Evolutionary conservation across 2,113 vertebrate genomes (phyloP), one percentile per base, ranked within the genome.

Genomic region (Procapra przewalskii): DNA sequence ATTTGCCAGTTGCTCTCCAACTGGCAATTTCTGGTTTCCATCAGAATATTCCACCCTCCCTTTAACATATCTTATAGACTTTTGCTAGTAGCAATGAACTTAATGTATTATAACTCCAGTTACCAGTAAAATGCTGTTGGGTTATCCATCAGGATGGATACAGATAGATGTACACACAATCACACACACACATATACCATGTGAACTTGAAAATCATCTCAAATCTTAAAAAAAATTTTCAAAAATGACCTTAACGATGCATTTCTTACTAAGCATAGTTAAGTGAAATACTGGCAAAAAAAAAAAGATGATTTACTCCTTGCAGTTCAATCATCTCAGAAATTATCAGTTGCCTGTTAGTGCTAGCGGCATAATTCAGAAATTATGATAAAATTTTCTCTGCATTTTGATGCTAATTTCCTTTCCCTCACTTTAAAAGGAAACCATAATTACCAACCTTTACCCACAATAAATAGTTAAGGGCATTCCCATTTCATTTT

Each of bases 361-460:
- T 40, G 45, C 21, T 9, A 90, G 31, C 6, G 75, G 57, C 25
- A 85, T 64, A 91, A 91, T 40, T 85, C 13, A 87, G 80, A 97
- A 97, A 87, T 55, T 55, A 52, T 31, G n/a, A 43, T 57, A 91
- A 36, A 88, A 17, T 48, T 92, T 96, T 60, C 36, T 92, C 71
- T 92, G 29, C 29, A 79, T 62, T 92, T 96, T 77, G 57, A 90
- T 96, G 29, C 50, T 90, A 75, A 83, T 92, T 94, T 97, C 45
- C 75, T 92, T 71, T 90, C 62, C 36, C 48, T 33, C 55, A 62
- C 29, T 93, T 96, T 83, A 95, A 93, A 96, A 97, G 50, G 62
- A 97, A 96, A 97, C 80, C 23, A 1, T 45, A 90, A 94, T 87
- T 75, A 84, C 33, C 62, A 84, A 45, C 87, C 50, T 95, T 97